Base-by-base conservation (phyloP, 2,888 invertebrate species). In the Ashinkailepas kermadecensis region DNA sequence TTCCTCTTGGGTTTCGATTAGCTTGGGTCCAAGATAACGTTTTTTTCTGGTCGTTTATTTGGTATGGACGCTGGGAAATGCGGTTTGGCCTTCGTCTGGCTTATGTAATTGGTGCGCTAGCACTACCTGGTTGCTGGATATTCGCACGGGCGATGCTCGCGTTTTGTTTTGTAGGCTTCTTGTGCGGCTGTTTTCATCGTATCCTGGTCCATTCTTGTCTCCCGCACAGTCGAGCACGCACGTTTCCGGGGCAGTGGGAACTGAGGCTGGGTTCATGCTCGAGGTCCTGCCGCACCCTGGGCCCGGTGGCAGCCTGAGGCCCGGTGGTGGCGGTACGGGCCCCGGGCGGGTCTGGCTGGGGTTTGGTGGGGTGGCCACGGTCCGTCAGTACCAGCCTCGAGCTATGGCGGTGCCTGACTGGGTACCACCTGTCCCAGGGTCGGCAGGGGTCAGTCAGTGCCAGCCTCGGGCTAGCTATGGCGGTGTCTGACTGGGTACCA, bases 141-240 rank as follows among this genome's bases (percentile, higher is more conserved):
- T 39, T 39, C 9, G 39, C 70, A 39, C 15, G 39, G 18, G 70
- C 39, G 15, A 70, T 15, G 70, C 10, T 25, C 70, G 74, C 54
- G 74, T 56, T 54, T 74, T 56, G 54, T 74, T 74, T 74, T 74
- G 74, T 74, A 74, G 74, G 54, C 74, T 74, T 74, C 54, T 74
- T 74, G 74, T 74, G 11, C 56, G 74, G 54, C 56, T 74, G 54
- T 56, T 74, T 56, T 39, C n/a, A 39, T 39, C 39, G 39, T 39
- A 39, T 39, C 39, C 39, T 39, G 39, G 39, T 39, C 39, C 39
- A 39, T 39, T 39, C 39, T 39, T 67, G 15, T 67, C 39, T 23
- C 15, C 15, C 39, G 70, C 39, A 25, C 39, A n/a, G 21, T 39
- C 39, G 39, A 9, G 67, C 25, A 25, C 67, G n/a, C 2, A 8